Conservation (phyloP, 2,797 vertebrate genomes). For the Etheostoma perlongum region DNA sequence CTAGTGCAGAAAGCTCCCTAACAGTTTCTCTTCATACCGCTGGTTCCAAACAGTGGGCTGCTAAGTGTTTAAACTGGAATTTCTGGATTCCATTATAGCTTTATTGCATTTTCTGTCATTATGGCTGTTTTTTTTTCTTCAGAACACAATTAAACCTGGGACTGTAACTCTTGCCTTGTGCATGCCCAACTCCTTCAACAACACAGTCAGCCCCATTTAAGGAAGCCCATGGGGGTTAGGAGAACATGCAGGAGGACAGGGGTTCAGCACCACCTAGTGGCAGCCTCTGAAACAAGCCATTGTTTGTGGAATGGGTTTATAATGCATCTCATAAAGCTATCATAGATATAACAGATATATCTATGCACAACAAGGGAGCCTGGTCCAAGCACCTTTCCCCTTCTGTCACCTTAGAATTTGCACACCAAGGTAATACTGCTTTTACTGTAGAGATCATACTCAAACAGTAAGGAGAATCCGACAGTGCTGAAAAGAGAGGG, state of each 20-base stretch:
- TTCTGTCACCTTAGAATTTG: slow-evolving; percentile 33
- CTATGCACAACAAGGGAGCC: slow-evolving; percentile 27
- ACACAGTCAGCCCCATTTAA: slow-evolving; percentile 59
- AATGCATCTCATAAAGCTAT: slow-evolving; percentile 14
- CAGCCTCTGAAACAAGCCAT: slow-evolving; percentile 7
- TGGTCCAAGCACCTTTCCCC: slow-evolving; percentile 6
- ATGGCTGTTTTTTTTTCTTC: slow-evolving; percentile 50
- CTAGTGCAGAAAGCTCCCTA: slow-evolving; percentile 61
- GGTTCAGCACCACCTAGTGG: slow-evolving; percentile 86
- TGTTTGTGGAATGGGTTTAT: slow-evolving; percentile 13
- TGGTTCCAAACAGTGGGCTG: slow-evolving; percentile 49
- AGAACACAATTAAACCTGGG: slow-evolving; percentile 77
- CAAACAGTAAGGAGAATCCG: slow-evolving; percentile 31
- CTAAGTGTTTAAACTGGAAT: slow-evolving; percentile 63
- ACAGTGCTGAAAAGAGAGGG: slow-evolving; percentile 41
- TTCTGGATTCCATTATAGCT: slow-evolving; percentile 65
- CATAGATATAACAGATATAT: too few species aligned
- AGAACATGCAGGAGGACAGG: slow-evolving; percentile 50
- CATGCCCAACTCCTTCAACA: slow-evolving; percentile 64
- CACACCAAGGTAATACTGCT: slow-evolving; percentile 27
- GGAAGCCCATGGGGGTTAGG: slow-evolving; percentile 43
- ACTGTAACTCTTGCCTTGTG: slow-evolving; percentile 68
- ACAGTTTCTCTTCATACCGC: slow-evolving; percentile 51
- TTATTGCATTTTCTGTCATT: slow-evolving; percentile 73
- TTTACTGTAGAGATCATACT: slow-evolving; percentile 46